Evolutionary conservation across 2,797 vertebrate species (phyloP).

Genomic region (Fringilla coelebs): DNA sequence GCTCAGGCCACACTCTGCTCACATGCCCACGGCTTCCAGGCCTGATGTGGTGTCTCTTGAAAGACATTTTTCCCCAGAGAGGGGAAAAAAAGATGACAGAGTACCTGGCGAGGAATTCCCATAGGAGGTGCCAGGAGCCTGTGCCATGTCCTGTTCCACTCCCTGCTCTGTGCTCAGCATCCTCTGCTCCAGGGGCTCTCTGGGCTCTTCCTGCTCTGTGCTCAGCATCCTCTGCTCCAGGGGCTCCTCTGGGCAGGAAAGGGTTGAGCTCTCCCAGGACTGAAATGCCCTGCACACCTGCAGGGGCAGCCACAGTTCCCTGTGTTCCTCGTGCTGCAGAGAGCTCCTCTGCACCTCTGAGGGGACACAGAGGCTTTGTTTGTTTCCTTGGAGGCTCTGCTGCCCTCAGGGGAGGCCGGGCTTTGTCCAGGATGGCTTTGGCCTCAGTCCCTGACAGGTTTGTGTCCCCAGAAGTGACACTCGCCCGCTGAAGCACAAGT

Average conservation of each 20-base stretch:
- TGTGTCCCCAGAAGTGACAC: slow-evolving; percentile 84
- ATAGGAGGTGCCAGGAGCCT: not conserved
- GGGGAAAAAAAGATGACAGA: not conserved
- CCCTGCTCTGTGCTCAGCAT: not conserved
- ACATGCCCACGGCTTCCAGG: not conserved
- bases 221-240: rapidly evolving
- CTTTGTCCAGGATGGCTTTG: rapidly evolving
- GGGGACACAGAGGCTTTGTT: not conserved
- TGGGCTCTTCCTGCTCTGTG: not conserved
- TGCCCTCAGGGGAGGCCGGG: not conserved
- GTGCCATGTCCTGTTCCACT: not conserved
- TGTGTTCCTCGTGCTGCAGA: not conserved
- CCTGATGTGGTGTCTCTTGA: not conserved
- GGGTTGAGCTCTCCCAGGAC: not conserved
- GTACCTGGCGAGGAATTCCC: not conserved
- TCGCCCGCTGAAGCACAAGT: slow-evolving; percentile 93
- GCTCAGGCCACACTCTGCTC: not conserved
- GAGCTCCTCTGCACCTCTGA: too few species aligned
- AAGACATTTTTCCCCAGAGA: not conserved
- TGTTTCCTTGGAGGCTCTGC: not conserved
- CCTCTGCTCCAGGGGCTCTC: rapidly evolving
- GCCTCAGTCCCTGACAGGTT: not conserved
- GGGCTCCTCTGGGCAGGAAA: not conserved
- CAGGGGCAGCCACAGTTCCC: not conserved
- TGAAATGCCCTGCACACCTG: not conserved